These are phyloP conservation scores for Aptenodytes patagonicus DNA, from an alignment of 2,113 vertebrate species.

Conservation along the genomic window DNA sequence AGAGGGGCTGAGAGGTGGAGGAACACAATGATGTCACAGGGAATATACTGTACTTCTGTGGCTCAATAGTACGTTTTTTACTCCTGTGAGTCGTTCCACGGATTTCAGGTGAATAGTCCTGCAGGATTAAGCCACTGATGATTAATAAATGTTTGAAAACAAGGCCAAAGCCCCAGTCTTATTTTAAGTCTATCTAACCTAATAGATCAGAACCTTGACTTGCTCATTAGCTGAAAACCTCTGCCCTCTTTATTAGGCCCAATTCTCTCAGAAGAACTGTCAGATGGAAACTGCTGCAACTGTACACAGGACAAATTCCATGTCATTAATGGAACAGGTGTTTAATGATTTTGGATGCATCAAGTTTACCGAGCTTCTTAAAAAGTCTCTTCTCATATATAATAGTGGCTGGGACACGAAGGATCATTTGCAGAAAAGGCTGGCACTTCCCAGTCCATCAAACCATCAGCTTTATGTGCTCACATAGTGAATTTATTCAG, in stretches of 20 bases:
- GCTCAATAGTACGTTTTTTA: neutral
- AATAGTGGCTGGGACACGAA: neutral
- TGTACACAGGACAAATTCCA: constrained; percentile 42
- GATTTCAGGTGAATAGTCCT: neutral
- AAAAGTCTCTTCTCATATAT: neutral
- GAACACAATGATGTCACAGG: neutral
- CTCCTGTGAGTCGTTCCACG: neutral
- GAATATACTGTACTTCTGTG: neutral
- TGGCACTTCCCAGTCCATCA: constrained; percentile 9
- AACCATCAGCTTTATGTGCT: neutral
- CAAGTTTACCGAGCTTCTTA: constrained; percentile 18
- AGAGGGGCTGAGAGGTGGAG: neutral
- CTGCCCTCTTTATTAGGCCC: constrained; percentile 50
- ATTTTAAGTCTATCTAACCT: constrained; percentile 34
- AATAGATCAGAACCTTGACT: constrained; percentile 41
- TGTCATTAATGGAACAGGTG: constrained; percentile 24
- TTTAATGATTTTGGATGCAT: constrained; percentile 49
- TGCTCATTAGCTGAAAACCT: constrained; percentile 60
- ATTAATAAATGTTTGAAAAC: constrained; percentile 43
- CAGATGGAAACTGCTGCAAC: neutral
- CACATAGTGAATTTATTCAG: neutral
- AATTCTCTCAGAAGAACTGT: constrained; percentile 24
- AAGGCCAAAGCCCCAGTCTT: neutral
- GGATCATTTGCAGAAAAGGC: neutral
- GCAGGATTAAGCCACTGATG: neutral